Evolutionary conservation across 2,113 vertebrate genomes (phyloP), one percentile per base, ranked within the genome.

Genomic region (Lepisosteus osseus): DNA sequence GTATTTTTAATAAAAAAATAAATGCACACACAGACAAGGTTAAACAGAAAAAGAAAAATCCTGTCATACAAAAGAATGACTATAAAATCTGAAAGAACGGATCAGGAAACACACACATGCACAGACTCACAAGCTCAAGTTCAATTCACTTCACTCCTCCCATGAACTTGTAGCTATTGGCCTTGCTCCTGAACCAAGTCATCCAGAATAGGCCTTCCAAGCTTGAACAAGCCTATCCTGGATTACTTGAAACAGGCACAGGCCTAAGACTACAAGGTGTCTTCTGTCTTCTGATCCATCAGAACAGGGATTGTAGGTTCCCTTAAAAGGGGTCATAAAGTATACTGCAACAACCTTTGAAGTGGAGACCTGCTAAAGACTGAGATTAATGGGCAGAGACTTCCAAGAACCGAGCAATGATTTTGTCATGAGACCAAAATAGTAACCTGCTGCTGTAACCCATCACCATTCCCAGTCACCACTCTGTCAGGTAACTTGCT

Each of bases 161-260:
- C 9, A 69, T 12, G 74, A 74, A 70, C 70, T 72, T 74, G 87
- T 79, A 68, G 87, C 76, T 77, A 70, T 64, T 61, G 66, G 90
- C 89, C 76, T 81, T 17, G 84, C 89, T 92, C 95, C 93, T 82
- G 94, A 93, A 87, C 95, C 97, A 98, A 98, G 96, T 97, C 90
- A 92, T 95, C 95, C 75, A 81, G 95, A 95, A 97, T 92, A 97
- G 95, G 96, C 94, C 93, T 92, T 93, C 84, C 87, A 85, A 80
- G 82, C 85, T 91, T 86, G 82, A 79, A 90, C 94, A 96, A 97
- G 94, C 95, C 96, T 96, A 97, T 98, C 96, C 95, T 98, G 96
- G 95, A 98, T 97, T 97, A 98, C 95, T 98, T 97, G 96, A 98
- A 98, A 81, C 94, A 74, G 92, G 95, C 90, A 73, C 89, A 89